Evolutionary conservation across 2,888 invertebrate genomes (phyloP), one percentile per base, ranked within the genome.

Genomic region (Ophion slaviceki): DNA sequence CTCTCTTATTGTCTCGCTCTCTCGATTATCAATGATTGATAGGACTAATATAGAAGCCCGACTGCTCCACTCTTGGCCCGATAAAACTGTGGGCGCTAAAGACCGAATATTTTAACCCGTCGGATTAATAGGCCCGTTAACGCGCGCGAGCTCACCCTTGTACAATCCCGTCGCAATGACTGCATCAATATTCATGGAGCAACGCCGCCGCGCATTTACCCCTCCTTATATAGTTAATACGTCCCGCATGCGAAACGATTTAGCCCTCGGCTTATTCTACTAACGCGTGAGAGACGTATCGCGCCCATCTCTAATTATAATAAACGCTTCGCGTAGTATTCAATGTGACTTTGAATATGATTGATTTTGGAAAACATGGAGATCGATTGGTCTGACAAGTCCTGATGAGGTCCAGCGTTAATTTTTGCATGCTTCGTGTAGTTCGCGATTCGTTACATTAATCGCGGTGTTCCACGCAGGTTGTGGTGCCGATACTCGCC

Each of bases 111-210:
- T 92, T 92, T 90, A 91, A 89, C 90, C 89, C 87, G 80, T n/a
- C 83, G 92, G 91, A 93, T 93, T 93, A 93, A 93, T 93, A 93
- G 93, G 91, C 90, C 91, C 91, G 91, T 92, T 92, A 93, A 93
- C 91, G 91, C 59, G 47, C 70, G 68, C 76, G 17, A 68, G 77
- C 80, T 68, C 81, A 59, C 81, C 61, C 81, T 75, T 24, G 20
- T 61, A 61, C 20, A 20, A 68, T 61, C 24, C 62, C 11, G 57
- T 89, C 88, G 91, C 91, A 91, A 93, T 93, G 92, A 93, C 93
- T 93, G 90, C 92, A 93, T 93, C 92, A 93, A 93, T 93, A 93
- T 93, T 93, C 93, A 93, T 93, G 84, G 83, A 71, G 66, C 45
- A 70, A 82, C 57, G 61, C 40, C 82, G 70, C 20, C 14, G 47